Evolutionary conservation across 2,113 vertebrate species (phyloP).

Genomic region (Enhydra lutris): DNA sequence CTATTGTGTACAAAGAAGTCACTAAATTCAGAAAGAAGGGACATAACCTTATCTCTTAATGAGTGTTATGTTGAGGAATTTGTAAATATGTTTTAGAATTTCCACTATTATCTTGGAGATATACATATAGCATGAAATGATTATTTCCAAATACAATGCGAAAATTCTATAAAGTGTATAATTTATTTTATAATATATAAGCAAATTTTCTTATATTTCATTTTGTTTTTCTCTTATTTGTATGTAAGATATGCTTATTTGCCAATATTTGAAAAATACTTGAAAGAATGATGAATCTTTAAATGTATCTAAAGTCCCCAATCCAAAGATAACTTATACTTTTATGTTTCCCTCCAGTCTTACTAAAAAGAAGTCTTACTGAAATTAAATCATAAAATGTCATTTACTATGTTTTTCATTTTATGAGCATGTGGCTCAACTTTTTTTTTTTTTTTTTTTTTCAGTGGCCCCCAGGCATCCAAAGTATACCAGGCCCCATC

Average conservation of each 20-base stretch:
- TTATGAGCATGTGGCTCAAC: background rate
- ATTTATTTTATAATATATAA: background rate
- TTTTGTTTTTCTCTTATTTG: background rate
- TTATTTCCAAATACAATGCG: background rate
- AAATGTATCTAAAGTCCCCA: background rate
- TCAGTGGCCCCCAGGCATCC: background rate
- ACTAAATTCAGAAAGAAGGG: background rate
- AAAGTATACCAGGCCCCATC: background rate
- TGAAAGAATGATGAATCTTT: background rate
- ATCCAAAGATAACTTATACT: background rate
- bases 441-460: background rate
- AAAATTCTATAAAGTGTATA: background rate
- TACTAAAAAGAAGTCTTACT: background rate
- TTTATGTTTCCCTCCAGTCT: background rate
- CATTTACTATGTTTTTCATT: background rate
- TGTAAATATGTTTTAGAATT: background rate
- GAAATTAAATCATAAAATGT: background rate
- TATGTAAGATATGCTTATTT: background rate
- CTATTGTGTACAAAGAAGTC: background rate
- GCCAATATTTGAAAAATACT: background rate
- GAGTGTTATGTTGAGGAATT: background rate
- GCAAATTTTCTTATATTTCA: background rate
- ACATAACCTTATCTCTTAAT: background rate
- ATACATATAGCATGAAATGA: background rate
- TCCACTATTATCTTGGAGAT: background rate